Base-by-base conservation (phyloP, 2,113 vertebrate genomes). In the Aix galericulata region DNA sequence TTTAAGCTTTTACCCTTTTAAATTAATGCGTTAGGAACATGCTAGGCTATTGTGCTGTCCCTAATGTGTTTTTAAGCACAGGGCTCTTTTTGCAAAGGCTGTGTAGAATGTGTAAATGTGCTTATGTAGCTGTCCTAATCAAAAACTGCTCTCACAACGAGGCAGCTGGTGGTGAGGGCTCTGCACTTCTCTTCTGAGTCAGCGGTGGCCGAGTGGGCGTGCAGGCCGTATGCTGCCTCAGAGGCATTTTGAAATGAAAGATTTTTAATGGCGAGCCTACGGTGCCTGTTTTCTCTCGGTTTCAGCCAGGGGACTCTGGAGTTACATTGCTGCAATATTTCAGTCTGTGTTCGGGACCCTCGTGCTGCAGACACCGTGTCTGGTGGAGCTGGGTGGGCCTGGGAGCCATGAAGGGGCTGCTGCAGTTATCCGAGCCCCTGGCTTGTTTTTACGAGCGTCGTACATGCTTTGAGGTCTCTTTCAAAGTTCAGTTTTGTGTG, bases 331-430 rank as follows among this genome's bases (percentile, higher is more conserved):
- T 40, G 48, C 3, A 1, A 4, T 56, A 8, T 50, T 32, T 12
- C 8, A 8, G 31, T n/a, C 29, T 9, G 2, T 13, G 2, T 2
- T 13, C 9, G 42, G 59, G 63, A 68, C 14, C 59, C 18, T 22
- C 2, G 59, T 26, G 52, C 79, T 75, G 38, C 4, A 36, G 62
- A 56, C 62, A 2, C 13, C 1, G 0, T 42, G 80, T 36, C 29
- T 5, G 0, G 13, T 58, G 12, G 17, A 23, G 60, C 55, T 7
- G 4, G 4, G 12, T 5, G 25, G 36, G 8, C 5, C 15, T 1
- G 8, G 4, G 9, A 23, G 34, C 6, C 6, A 0, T 8, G 1
- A 12, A 1, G 8, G 31, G 5, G 32, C 42, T 36, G 31, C 58
- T 34, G 31, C 4, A 2, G 1, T 12, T 17, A 7, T n/a, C 64